Percentiles rank a stretch among this genome's conserved stretches.
These are phyloP conservation scores for Erynnis tages DNA, from an alignment of 2,888 invertebrate species.

Conservation along the genomic window DNA sequence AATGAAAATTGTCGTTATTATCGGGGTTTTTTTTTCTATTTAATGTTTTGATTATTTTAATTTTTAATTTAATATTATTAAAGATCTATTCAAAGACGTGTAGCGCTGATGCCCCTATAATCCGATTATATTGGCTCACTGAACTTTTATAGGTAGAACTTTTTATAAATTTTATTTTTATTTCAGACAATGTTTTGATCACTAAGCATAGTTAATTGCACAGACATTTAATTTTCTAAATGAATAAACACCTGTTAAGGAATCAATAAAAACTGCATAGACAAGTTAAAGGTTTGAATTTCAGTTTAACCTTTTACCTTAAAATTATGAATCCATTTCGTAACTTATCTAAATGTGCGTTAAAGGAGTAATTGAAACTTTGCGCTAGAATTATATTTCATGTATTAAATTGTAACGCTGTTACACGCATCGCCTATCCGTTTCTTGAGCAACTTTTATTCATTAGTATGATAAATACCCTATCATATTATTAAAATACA, in stretches of 20 bases:
- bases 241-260: neutral
- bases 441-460: too few relatives aligned
- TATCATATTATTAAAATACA: too few relatives aligned
- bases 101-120: constrained; percentile 47
- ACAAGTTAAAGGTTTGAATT: too few relatives aligned
- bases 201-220: constrained; percentile 33
- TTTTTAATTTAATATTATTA: too few relatives aligned
- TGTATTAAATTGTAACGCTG: constrained; percentile 1
- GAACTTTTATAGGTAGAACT: neutral
- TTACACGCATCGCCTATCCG: neutral
- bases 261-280: too few relatives aligned
- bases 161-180: neutral
- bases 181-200: neutral
- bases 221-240: constrained; percentile 1
- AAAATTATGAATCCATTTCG: constrained; percentile 9
- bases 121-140: constrained; percentile 45
- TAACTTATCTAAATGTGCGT: constrained; percentile 19
- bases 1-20: too few relatives aligned
- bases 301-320: neutral
- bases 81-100: constrained; percentile 54
- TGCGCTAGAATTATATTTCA: constrained; percentile 10
- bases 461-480: too few relatives aligned
- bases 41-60: too few relatives aligned
- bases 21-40: too few relatives aligned
- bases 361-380: constrained; percentile 22